Evolutionary conservation across 1,140 invertebrate species (phyloP), one percentile per base, ranked within the genome.

Genomic region (Chymomyza costata): DNA sequence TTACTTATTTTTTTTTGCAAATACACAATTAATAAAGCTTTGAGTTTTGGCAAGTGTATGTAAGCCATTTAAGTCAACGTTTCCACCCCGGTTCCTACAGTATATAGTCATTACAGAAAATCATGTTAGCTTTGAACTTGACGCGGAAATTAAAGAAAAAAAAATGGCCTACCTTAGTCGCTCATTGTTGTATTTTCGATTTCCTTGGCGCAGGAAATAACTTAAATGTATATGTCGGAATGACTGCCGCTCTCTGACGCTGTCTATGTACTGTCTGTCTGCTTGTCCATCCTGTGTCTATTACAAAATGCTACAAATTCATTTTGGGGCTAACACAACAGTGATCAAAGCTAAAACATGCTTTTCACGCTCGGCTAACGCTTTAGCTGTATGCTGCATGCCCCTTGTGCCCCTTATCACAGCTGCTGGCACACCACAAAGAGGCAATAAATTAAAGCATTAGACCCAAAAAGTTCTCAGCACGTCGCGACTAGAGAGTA

Each of bases 341-440:
- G 74, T 73, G 68, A 73, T 73, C 68, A 73, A 73, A 73, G 69
- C 68, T 58, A 67, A 73, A 74, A 64, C 68, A 73, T 73, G 69
- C 68, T 73, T 68, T 73, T 74, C 69, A 73, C 69, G 69, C 63
- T 68, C 63, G 63, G 28, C 34, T 3, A 46, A 32, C 25, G 32
- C 39, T 44, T 28, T 15, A 7, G n/a, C 35, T 43, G 17, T n/a
- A n/a, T 45, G n/a, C 6, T 28, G 32, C 18, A 30, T 44, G 17
- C 56, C 32, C 13, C 40, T 35, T 43, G n/a, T 25, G 41, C 35
- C 39, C 43, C 25, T 46, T 46, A 46, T 30, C 51, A 34, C 39
- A n/a, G n/a, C 11, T 31, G 51, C 37, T 34, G 31, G 30, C 18
- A 13, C 17, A 51, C 58, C 47, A 74, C 68, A 73, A 73, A 67